These are phyloP conservation scores for Heliconius ethilla DNA, from an alignment of 2,888 invertebrate species.

Conservation along the genomic window DNA sequence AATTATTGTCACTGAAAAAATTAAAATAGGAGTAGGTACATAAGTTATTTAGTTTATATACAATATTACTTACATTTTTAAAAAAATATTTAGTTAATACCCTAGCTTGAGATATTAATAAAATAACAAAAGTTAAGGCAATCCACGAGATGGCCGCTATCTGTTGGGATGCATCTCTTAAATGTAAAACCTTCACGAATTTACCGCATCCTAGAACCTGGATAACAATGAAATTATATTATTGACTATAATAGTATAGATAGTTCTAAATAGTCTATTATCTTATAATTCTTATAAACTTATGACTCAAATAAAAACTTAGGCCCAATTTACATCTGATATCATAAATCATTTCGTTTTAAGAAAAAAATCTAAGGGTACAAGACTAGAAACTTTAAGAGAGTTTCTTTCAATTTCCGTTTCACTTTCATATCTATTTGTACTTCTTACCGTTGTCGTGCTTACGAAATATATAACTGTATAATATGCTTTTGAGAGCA, in stretches of 20 bases:
- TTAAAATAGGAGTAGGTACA: background rate
- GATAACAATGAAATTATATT: conserved; percentile 39
- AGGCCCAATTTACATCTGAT: too few species aligned
- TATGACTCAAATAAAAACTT: too few species aligned
- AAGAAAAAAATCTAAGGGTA: background rate
- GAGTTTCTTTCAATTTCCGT: background rate
- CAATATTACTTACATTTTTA: conserved; percentile 53
- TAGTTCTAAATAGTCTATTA: background rate
- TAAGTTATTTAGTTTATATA: background rate
- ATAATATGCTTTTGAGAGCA: too few species aligned
- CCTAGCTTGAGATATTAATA: conserved; percentile 53
- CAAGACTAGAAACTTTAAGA: background rate
- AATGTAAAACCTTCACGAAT: conserved; percentile 46
- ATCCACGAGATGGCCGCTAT: conserved; percentile 54
- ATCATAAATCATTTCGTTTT: too few species aligned
- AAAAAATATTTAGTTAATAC: conserved; percentile 56
- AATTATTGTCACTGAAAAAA: background rate
- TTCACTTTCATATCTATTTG: too few species aligned
- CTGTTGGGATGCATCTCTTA: conserved; percentile 44
- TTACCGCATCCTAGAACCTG: conserved; percentile 52
- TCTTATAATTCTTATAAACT: too few species aligned
- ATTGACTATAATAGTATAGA: too few species aligned
- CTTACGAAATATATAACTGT: too few species aligned
- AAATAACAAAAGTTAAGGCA: conserved; percentile 49
- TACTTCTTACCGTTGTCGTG: too few species aligned